A percentile compares a stretch with the other conserved stretches of the same genome.
Conservation (phyloP, 64 coral and sea anemone species). For the Montipora efflorescens region DNA sequence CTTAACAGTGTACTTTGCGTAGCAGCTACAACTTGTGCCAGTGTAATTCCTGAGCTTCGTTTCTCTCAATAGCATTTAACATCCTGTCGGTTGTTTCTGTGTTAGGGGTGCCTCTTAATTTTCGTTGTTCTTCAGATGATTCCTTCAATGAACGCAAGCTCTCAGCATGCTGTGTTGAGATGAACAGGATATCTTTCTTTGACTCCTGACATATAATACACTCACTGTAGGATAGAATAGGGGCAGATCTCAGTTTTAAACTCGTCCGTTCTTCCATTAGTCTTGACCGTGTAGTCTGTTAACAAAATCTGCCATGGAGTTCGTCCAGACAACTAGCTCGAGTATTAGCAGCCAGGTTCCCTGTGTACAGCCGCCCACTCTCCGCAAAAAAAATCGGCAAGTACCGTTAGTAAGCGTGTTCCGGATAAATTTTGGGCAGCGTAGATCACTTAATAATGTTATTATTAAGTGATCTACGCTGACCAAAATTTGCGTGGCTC, state of each 20-base stretch:
- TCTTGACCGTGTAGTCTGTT: not conserved
- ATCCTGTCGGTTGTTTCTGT: constrained; percentile 28
- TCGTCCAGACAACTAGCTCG: not conserved
- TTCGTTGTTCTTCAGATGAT: not conserved
- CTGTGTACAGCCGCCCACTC: too few species aligned
- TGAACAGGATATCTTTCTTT: not conserved
- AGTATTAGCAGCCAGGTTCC: not conserved
- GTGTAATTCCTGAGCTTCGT: constrained; percentile 31
- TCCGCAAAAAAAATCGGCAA: too few species aligned
- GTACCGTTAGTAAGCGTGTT: too few species aligned
- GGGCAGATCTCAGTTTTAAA: not conserved
- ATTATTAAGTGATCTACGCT: too few species aligned
- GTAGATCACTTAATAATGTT: too few species aligned
- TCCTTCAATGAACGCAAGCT: not conserved
- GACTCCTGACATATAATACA: not conserved
- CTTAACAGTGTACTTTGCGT: not conserved
- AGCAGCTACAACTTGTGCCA: constrained; percentile 54
- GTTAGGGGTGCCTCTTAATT: constrained; percentile 17
- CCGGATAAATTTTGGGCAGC: too few species aligned
- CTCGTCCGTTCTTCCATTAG: not conserved
- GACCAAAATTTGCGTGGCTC: too few species aligned
- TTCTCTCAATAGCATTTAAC: not conserved
- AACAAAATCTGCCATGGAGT: not conserved
- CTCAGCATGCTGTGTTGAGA: not conserved
- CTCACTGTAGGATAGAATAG: not conserved